These are phyloP conservation scores for Steinernema hermaphroditum DNA, from an alignment of 2,888 invertebrate species.

Conservation along the genomic window DNA sequence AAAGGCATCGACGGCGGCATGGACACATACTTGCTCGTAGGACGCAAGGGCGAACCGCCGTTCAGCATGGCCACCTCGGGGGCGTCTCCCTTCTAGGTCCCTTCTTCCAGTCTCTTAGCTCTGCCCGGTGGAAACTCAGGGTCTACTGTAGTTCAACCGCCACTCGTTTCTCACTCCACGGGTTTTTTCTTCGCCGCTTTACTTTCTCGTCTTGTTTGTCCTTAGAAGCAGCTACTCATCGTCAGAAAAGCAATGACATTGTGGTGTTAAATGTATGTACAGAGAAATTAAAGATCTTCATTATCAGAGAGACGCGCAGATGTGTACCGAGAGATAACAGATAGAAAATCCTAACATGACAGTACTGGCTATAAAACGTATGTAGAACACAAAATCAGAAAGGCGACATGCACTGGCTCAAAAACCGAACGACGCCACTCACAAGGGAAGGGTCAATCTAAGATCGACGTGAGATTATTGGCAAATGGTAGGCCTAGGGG, in stretches of 20 bases:
- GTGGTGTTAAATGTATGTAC: not conserved
- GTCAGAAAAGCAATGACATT: not conserved
- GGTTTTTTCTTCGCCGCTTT: constrained; percentile 6
- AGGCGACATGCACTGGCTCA: too few relatives aligned
- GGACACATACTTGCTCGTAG: constrained; percentile 65
- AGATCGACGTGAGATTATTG: too few relatives aligned
- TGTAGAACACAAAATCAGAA: too few relatives aligned
- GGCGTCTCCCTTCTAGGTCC: not conserved
- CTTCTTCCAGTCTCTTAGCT: not conserved
- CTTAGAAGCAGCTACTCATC: not conserved
- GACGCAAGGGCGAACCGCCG: constrained; percentile 54
- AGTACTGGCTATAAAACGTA: too few relatives aligned
- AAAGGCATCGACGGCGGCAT: constrained; percentile 77
- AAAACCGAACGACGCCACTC: too few relatives aligned
- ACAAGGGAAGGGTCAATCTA: too few relatives aligned
- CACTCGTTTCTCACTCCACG: constrained; percentile 11
- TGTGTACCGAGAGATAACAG: too few relatives aligned
- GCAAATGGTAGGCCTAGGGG: too few relatives aligned
- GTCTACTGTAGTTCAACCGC: not conserved
- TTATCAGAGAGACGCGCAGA: too few relatives aligned
- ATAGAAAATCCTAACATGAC: too few relatives aligned
- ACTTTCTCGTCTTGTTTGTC: not conserved
- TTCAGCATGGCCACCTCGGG: constrained; percentile 31
- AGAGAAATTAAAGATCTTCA: not conserved
- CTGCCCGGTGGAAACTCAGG: constrained; percentile 23